Percentiles rank a stretch among this genome's conserved stretches.
Evolutionary conservation across 2,797 vertebrate genomes (phyloP).

Genomic region (Enteromius viviparus): DNA sequence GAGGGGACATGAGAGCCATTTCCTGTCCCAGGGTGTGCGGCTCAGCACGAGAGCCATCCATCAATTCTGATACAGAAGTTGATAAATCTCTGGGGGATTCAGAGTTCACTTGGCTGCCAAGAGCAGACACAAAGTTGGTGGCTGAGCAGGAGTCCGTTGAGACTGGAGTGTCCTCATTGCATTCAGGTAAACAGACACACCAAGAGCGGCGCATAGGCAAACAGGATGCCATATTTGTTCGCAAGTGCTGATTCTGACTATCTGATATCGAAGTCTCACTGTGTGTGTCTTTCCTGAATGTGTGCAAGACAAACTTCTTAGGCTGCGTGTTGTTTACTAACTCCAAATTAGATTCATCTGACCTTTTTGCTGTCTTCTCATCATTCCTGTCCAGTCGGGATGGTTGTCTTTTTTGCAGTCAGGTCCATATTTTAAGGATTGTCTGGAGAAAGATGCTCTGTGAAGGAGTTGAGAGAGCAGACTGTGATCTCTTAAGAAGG

Average conservation of each 20-base stretch:
- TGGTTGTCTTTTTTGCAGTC: conserved; percentile 22
- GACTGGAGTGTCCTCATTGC: conserved; percentile 4
- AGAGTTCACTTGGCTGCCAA: conserved; percentile 1
- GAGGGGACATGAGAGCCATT: conserved; percentile 35
- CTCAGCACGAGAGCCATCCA: neutral
- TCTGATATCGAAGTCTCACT: conserved; percentile 8
- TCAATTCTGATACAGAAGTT: neutral
- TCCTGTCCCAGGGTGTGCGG: conserved; percentile 2
- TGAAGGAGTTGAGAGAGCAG: neutral
- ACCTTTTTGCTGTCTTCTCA: neutral
- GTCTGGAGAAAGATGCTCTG: neutral
- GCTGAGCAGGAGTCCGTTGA: neutral
- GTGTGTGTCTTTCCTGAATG: neutral
- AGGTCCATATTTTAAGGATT: conserved; percentile 23
- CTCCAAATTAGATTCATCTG: conserved; percentile 1
- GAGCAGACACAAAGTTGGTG: neutral
- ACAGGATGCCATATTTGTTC: neutral
- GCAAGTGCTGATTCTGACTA: neutral
- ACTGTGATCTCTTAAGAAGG: conserved; percentile 4
- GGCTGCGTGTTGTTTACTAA: neutral
- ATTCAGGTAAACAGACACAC: neutral
- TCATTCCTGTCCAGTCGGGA: neutral
- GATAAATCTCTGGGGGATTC: conserved; percentile 23
- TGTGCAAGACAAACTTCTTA: neutral
- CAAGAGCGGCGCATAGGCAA: neutral